A percentile compares a stretch with the other conserved stretches of the same genome.
These are phyloP conservation scores for Isotomurus palustris DNA, from an alignment of 2,888 invertebrate genomes.

Conservation along the genomic window DNA sequence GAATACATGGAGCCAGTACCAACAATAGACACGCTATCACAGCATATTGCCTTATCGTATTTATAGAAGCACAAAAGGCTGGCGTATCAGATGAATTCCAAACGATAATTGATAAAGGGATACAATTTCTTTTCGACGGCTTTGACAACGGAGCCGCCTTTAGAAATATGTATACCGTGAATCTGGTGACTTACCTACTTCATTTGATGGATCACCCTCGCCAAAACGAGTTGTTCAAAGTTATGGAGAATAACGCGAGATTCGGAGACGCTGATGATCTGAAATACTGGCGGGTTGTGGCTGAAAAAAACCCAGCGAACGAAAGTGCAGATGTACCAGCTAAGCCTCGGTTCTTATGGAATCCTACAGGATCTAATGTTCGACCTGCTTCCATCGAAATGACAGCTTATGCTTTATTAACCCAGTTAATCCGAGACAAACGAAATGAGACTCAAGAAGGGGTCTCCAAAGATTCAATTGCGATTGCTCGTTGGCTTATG, in stretches of 20 bases:
- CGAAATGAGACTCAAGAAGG: not conserved
- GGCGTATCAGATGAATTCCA: not conserved
- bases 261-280: not conserved
- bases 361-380: not conserved
- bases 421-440: conserved; percentile 55
- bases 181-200: conserved; percentile 70
- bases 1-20: conserved; percentile 54
- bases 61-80: conserved; percentile 16
- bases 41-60: conserved; percentile 17
- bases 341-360: not conserved
- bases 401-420: conserved; percentile 79
- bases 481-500: conserved; percentile 67
- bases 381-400: conserved; percentile 60
- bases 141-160: not conserved
- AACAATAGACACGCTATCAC: conserved; percentile 19
- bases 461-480: conserved; percentile 51
- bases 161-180: conserved; percentile 62
- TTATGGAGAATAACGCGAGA: not conserved
- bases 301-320: not conserved
- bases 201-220: conserved; percentile 66
- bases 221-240: conserved; percentile 10
- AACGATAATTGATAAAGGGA: not conserved
- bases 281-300: conserved; percentile 9
- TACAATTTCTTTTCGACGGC: not conserved
- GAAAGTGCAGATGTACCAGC: not conserved